phyloP scores from a whole-genome alignment of 2,113 vertebrate species.

The Uria lomvia region DNA sequence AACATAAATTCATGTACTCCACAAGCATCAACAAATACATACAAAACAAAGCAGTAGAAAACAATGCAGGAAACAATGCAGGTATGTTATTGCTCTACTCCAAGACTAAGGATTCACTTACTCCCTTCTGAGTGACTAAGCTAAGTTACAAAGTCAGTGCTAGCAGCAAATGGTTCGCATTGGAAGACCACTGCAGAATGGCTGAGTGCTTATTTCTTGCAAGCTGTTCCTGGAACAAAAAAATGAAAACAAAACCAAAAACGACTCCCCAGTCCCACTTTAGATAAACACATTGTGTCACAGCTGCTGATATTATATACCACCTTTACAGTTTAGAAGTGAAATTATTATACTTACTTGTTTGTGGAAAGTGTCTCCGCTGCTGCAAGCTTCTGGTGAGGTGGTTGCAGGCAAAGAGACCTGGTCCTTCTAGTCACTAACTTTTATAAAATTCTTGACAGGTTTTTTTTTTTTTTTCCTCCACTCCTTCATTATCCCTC shows the following conservation, averaged over 20 bases:
- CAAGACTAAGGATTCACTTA: not conserved
- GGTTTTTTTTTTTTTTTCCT: not conserved
- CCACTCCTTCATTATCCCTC: not conserved
- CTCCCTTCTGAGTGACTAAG: not conserved
- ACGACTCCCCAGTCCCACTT: not conserved
- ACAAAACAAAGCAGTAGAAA: not conserved
- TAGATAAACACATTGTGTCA: not conserved
- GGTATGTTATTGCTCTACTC: not conserved
- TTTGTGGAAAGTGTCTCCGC: not conserved
- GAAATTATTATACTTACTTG: slow-evolving; percentile 18
- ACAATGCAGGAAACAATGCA: not conserved
- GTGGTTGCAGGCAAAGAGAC: slow-evolving; percentile 28
- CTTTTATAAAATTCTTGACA: slow-evolving; percentile 65
- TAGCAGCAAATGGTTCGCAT: not conserved
- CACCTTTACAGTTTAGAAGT: not conserved
- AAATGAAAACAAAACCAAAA: not conserved
- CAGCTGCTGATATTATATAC: not conserved
- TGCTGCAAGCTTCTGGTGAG: not conserved
- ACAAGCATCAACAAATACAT: not conserved
- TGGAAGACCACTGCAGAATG: not conserved
- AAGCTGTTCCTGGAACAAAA: slow-evolving; percentile 21
- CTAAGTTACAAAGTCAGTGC: not conserved
- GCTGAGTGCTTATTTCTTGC: not conserved
- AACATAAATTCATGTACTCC: not conserved
- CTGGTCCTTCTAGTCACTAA: not conserved